A percentile compares a stretch with the other conserved stretches of the same genome.
These are phyloP conservation scores for Sussaba pulchella DNA, from an alignment of 2,888 invertebrate species.

Conservation along the genomic window DNA sequence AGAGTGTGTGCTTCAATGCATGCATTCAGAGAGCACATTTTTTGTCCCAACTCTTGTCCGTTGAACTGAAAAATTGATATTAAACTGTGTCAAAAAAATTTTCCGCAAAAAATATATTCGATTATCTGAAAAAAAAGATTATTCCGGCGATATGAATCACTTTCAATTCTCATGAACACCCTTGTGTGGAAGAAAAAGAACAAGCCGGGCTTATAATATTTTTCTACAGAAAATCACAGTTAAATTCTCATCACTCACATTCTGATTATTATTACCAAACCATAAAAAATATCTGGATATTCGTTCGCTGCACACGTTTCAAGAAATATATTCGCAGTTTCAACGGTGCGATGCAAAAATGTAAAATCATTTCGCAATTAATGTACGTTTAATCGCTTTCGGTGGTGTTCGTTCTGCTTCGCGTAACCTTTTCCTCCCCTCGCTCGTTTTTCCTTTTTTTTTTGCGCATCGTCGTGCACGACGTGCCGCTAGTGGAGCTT, in stretches of 20 bases:
- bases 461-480: conserved; percentile 43
- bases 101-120: too few relatives aligned
- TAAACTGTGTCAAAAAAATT: too few relatives aligned
- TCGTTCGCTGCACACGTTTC: conserved; percentile 22
- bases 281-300: conserved; percentile 18
- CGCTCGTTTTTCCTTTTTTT: conserved; percentile 18
- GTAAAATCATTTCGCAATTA: conserved; percentile 49
- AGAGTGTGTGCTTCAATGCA: too few relatives aligned
- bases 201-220: background rate
- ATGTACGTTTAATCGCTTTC: conserved; percentile 63
- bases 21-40: too few relatives aligned
- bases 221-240: conserved; percentile 6
- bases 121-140: too few relatives aligned
- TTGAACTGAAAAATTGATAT: too few relatives aligned
- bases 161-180: background rate
- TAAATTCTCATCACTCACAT: conserved; percentile 30
- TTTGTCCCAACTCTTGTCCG: too few relatives aligned
- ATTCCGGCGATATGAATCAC: background rate
- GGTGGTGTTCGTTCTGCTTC: conserved; percentile 31
- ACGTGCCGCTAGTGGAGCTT: conserved; percentile 44
- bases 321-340: conserved; percentile 28
- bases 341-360: conserved; percentile 24
- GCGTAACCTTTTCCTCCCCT: background rate
- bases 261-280: conserved; percentile 42
- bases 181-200: background rate